Base-by-base conservation (phyloP, 2,113 vertebrate species). In the Sinocyclocheilus maitianheensis region DNA sequence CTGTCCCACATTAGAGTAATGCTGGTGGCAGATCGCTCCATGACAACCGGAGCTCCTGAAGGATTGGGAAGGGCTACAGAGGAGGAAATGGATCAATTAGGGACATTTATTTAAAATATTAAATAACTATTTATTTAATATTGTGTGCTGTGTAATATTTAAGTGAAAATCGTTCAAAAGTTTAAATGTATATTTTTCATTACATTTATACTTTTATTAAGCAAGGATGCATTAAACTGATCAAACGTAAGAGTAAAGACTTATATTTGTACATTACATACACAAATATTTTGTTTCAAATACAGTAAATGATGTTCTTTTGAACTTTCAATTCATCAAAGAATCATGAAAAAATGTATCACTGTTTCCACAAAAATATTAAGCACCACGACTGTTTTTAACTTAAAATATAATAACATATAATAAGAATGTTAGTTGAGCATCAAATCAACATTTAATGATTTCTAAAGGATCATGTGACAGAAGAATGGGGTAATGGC, bases 1-100 rank as follows among this genome's bases (percentile, higher is more conserved):
- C 97, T 99, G 92, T 99, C 98, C 98, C 98, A 99, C 9, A 98
- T 99, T 91, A 99, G 91, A 0, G 98, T 99, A 86, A 99, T 99
- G 91, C 98, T 99, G 60, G 98, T 99, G 53, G 98, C 98, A 82
- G 98, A 99, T 90, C 97, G 97, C 92, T 99, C 98, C 0, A 98
- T 99, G 88, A 99, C 96, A 63, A 99, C 93, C 22, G 97, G 97
- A 77, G 89, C 96, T 82, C 98, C 97, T 81, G 98, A 97, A 91
- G 98, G 95, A 92, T 96, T 98, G 8, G 98, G 98, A 91, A 99
- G 95, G 88, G 98, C 98, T 99, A 89, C 3, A 75, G 89, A 86
- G 24, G 37, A 48, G 11, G 48, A 51, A 7, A 63, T 9, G 4
- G n/a, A 55, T 18, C 9, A 51, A 12, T 51, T 48, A 43, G 26